Evolutionary conservation across 2,113 vertebrate genomes (phyloP).

Genomic region (Gobius niger): DNA sequence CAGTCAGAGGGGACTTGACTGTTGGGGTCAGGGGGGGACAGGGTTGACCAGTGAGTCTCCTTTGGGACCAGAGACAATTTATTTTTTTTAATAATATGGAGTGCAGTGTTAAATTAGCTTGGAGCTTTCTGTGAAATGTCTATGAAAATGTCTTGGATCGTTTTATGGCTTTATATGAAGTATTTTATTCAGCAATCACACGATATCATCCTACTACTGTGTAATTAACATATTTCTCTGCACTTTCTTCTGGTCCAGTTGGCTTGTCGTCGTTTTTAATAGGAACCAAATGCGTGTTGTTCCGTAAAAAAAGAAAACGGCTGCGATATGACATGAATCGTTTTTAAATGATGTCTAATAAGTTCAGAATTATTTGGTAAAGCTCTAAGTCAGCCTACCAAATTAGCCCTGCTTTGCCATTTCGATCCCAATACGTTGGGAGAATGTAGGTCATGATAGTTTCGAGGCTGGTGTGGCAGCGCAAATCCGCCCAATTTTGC

Average conservation of each 20-base stretch:
- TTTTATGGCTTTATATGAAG: no score
- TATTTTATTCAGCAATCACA: no score
- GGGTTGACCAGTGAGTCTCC: constrained; percentile 11
- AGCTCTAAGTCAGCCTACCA: not conserved
- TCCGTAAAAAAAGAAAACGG: no score
- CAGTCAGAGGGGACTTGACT: constrained; percentile 2
- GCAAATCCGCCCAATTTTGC: not conserved
- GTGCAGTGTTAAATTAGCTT: not conserved
- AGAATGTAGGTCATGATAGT: not conserved
- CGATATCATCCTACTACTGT: no score
- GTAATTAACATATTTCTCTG: no score
- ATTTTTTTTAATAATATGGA: not conserved
- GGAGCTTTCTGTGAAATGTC: not conserved
- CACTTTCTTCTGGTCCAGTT: no score
- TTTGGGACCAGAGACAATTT: constrained; percentile 10
- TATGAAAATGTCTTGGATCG: no score
- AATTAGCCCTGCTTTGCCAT: not conserved
- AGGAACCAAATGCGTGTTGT: no score
- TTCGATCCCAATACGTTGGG: not conserved
- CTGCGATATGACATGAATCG: no score
- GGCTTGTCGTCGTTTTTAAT: no score
- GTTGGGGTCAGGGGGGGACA: not conserved
- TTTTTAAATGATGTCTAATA: not conserved
- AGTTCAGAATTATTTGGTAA: not conserved
- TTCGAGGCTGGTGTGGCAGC: not conserved